phyloP scores from a whole-genome alignment of 2,888 invertebrate species.

The Cataglyphis livida region DNA sequence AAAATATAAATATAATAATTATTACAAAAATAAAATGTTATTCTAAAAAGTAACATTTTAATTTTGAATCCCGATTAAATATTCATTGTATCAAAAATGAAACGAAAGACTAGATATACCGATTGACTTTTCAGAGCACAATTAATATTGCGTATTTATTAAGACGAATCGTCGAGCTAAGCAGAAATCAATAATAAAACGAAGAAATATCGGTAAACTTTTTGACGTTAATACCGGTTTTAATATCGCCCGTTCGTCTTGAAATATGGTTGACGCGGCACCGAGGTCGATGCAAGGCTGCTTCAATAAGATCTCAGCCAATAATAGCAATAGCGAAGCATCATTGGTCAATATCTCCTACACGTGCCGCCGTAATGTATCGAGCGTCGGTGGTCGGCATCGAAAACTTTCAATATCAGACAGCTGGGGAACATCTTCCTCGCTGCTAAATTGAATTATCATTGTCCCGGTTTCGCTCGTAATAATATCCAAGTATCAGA shows the following conservation, averaged over 20 bases:
- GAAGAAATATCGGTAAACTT: conserved; percentile 49
- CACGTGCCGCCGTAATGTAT: conserved; percentile 73
- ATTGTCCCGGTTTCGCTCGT: conserved; percentile 51
- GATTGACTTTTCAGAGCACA: background rate
- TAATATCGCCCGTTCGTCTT: conserved; percentile 50
- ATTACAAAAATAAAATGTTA: background rate
- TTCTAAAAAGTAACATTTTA: background rate
- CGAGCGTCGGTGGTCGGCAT: conserved; percentile 69
- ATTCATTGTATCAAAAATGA: background rate
- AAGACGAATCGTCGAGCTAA: conserved; percentile 31
- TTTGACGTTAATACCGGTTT: conserved; percentile 50
- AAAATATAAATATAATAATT: background rate
- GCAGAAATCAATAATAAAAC: conserved; percentile 37
- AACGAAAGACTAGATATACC: background rate
- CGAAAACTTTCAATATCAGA: conserved; percentile 71
- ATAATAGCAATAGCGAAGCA: conserved; percentile 70
- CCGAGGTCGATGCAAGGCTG: conserved; percentile 65
- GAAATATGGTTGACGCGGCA: conserved; percentile 52
- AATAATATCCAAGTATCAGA: conserved; percentile 26
- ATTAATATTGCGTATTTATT: conserved; percentile 45
- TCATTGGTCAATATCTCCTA: conserved; percentile 75
- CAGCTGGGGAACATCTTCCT: conserved; percentile 55
- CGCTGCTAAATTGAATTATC: conserved; percentile 70
- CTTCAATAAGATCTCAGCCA: conserved; percentile 72
- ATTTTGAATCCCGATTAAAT: background rate